Percentiles rank a stretch among this genome's conserved stretches.
Conservation (phyloP, 2,888 invertebrate genomes). For the Pyralis farinalis region DNA sequence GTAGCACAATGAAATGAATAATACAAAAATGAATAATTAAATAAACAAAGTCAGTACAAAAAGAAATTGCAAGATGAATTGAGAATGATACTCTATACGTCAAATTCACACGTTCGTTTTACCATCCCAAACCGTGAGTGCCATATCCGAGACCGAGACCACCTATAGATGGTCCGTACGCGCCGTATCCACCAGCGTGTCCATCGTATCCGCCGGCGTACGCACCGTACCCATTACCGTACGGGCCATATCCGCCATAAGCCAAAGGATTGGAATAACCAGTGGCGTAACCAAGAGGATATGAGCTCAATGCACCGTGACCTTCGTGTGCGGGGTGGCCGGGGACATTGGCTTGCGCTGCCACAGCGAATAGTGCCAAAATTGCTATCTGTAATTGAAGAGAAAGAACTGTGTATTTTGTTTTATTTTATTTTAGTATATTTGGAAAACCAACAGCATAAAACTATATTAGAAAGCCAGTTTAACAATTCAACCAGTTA, state of each 20-base stretch:
- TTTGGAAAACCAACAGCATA: too few relatives aligned
- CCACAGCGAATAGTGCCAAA: slow-evolving; percentile 43
- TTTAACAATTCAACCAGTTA: too few relatives aligned
- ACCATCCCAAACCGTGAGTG: slow-evolving; percentile 15
- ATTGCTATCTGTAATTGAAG: slow-evolving; percentile 51
- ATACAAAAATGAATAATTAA: not conserved
- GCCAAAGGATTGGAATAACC: slow-evolving; percentile 22
- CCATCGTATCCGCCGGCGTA: too few relatives aligned
- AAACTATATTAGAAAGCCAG: too few relatives aligned
- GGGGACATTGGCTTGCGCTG: slow-evolving; percentile 28
- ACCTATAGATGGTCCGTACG: too few relatives aligned
- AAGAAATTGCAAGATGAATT: not conserved
- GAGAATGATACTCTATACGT: not conserved
- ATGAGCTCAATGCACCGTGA: not conserved
- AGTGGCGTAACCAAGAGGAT: slow-evolving; percentile 2
- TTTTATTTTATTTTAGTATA: too few relatives aligned
- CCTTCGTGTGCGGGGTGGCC: slow-evolving; percentile 32
- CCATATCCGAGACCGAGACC: slow-evolving; percentile 4
- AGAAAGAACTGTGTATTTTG: too few relatives aligned
- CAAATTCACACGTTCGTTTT: not conserved
- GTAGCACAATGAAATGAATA: not conserved
- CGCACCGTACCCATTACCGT: too few relatives aligned
- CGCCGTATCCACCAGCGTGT: too few relatives aligned
- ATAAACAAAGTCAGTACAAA: not conserved
- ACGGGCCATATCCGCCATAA: not conserved